Evolutionary conservation across 2,888 invertebrate genomes (phyloP).

Genomic region (Mythimna loreyi): DNA sequence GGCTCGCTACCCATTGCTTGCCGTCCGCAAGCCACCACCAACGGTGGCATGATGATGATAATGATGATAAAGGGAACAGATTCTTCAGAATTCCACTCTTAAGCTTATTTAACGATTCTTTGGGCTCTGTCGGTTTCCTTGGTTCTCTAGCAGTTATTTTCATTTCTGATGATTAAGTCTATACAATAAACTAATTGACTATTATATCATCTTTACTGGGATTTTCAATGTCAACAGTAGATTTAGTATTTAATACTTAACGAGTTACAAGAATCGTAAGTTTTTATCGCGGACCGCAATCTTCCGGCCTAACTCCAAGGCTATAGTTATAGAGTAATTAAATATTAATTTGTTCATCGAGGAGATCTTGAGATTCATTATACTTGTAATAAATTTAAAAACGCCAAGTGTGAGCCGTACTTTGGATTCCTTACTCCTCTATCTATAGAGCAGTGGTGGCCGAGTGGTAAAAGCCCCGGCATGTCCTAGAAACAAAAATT

Average conservation of each 20-base stretch:
- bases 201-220: background rate
- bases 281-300: background rate
- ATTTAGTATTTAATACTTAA: conserved; percentile 1
- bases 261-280: background rate
- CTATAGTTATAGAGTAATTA: background rate
- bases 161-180: background rate
- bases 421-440: no score
- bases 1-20: no score
- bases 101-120: no score
- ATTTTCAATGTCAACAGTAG: background rate
- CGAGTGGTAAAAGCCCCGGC: no score
- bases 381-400: background rate
- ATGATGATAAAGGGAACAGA: no score
- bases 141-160: no score
- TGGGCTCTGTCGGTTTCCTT: no score
- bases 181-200: background rate
- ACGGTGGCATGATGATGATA: no score
- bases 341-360: background rate
- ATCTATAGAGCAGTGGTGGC: no score
- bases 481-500: no score
- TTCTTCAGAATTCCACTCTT: no score
- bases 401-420: background rate
- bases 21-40: no score
- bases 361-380: background rate
- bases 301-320: conserved; percentile 8